Conservation (phyloP, 2,888 invertebrate species). For the Pachydiplax longipennis region DNA sequence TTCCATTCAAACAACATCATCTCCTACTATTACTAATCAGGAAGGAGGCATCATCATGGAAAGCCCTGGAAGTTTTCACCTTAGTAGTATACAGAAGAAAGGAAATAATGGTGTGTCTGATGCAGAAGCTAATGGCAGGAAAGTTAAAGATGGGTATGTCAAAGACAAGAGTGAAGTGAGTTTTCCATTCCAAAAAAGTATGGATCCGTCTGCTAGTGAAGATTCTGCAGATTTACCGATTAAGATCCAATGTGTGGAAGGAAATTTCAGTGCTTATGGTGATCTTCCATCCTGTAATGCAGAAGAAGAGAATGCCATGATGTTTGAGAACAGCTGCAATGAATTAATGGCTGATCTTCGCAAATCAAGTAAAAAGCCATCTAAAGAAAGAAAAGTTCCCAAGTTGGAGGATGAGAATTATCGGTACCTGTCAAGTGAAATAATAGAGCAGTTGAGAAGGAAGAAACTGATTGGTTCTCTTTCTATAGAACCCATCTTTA, state of each 20-base stretch:
- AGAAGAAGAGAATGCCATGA: neutral
- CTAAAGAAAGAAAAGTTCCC: neutral
- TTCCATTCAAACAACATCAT: too few species aligned
- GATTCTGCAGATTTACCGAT: neutral
- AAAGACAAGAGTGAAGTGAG: neutral
- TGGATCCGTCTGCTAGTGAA: neutral
- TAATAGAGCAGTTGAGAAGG: neutral
- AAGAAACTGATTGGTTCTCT: neutral
- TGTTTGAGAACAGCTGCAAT: neutral
- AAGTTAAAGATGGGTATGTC: neutral
- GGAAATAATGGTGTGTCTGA: neutral
- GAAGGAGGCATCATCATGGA: too few species aligned
- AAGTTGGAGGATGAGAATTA: neutral
- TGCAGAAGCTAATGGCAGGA: neutral
- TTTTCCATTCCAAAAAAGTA: neutral
- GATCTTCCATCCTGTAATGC: neutral
- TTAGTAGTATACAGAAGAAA: too few species aligned
- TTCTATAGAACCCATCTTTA: neutral
- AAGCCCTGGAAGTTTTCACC: too few species aligned
- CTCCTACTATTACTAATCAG: too few species aligned
- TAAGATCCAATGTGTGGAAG: neutral
- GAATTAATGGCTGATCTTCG: neutral
- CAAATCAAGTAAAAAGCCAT: neutral
- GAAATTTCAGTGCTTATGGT: neutral
- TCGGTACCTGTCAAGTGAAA: neutral